A percentile compares a stretch with the other conserved stretches of the same genome.
phyloP scores from a whole-genome alignment of 2,888 invertebrate genomes.

The Apodemia mormo region DNA sequence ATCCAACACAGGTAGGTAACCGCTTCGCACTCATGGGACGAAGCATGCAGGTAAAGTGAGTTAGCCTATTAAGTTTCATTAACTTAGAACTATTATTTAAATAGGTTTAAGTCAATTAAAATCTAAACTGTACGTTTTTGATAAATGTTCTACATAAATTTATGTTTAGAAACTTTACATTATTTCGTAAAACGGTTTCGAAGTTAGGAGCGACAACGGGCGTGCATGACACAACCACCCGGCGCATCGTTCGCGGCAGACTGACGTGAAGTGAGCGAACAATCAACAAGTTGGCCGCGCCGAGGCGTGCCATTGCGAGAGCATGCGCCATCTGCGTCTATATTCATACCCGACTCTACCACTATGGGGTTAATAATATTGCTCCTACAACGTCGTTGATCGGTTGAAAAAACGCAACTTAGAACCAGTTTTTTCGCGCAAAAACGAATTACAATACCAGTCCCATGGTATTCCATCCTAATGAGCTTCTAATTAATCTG shows the following conservation, averaged over 20 bases:
- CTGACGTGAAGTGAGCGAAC: constrained; percentile 76
- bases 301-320: constrained; percentile 66
- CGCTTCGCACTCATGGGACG: constrained; percentile 68
- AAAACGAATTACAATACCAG: constrained; percentile 47
- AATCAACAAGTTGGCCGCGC: constrained; percentile 77
- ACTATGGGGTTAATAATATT: constrained; percentile 45
- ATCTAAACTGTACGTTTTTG: constrained; percentile 54
- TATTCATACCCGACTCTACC: constrained; percentile 60
- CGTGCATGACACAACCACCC: constrained; percentile 64
- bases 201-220: constrained; percentile 66
- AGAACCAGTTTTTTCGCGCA: constrained; percentile 75
- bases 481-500: background rate
- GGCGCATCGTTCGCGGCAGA: constrained; percentile 71
- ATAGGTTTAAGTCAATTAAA: constrained; percentile 57
- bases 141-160: constrained; percentile 59
- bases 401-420: constrained; percentile 45
- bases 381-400: constrained; percentile 43
- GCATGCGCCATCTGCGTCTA: constrained; percentile 72
- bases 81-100: constrained; percentile 70
- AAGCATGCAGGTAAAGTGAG: constrained; percentile 73
- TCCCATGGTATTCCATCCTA: constrained; percentile 14
- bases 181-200: constrained; percentile 76
- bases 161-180: constrained; percentile 75
- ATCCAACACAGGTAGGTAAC: constrained; percentile 65
- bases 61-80: constrained; percentile 76